Percentiles rank a stretch among this genome's conserved stretches.
phyloP scores from a whole-genome alignment of 23 tunicate genomes.

The Diplosoma virens region DNA sequence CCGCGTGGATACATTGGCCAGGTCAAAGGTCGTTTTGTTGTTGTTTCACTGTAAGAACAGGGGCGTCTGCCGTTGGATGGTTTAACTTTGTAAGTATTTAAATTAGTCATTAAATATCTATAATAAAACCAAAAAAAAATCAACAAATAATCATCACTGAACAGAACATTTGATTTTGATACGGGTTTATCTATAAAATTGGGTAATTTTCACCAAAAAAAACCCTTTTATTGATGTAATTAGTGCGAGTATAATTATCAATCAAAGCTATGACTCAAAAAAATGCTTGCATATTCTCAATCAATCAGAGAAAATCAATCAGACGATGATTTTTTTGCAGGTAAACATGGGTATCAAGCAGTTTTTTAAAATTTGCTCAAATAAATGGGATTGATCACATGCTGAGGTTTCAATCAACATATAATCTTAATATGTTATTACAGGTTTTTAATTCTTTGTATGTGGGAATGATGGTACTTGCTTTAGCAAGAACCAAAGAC shows the following conservation, averaged over 20 bases:
- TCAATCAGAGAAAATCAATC: too few relatives aligned
- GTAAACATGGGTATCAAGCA: too few relatives aligned
- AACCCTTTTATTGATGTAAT: background rate
- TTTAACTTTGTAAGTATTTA: conserved; percentile 75
- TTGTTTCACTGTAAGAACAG: conserved; percentile 64
- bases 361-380: too few relatives aligned
- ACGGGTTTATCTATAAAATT: background rate
- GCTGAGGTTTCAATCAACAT: too few relatives aligned
- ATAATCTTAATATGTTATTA: background rate
- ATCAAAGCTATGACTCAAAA: too few relatives aligned
- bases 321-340: too few relatives aligned
- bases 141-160: background rate
- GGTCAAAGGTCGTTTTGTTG: conserved; percentile 49
- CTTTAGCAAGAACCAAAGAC: conserved; percentile 45
- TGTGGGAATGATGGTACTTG: conserved; percentile 72
- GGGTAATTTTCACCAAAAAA: background rate
- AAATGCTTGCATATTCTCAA: too few relatives aligned
- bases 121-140: too few relatives aligned
- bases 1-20: conserved; percentile 7
- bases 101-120: background rate
- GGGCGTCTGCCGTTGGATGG: conserved; percentile 80
- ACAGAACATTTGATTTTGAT: background rate
- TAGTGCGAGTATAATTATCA: too few relatives aligned
- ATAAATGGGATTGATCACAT: too few relatives aligned
- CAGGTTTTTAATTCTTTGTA: conserved; percentile 74